Evolutionary conservation across 2,113 vertebrate species (phyloP).

Genomic region (Nesogale talazaci): DNA sequence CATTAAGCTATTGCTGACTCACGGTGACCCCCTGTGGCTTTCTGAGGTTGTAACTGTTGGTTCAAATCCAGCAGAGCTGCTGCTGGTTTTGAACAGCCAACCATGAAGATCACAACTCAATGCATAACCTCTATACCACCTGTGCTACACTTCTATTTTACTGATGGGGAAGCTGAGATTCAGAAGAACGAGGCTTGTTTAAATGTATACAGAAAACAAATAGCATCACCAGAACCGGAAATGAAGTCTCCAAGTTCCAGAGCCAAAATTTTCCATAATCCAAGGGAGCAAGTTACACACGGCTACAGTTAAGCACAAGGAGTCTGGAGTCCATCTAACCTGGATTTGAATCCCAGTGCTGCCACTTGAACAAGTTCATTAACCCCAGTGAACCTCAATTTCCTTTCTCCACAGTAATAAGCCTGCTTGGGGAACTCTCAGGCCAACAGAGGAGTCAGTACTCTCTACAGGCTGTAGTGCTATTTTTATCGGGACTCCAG

Average conservation of each 20-base stretch:
- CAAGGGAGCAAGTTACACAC: background rate
- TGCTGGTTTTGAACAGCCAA: too few relatives aligned
- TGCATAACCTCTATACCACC: too few relatives aligned
- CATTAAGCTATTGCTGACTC: too few relatives aligned
- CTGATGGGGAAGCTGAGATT: slow-evolving; percentile 38
- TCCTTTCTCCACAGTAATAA: background rate
- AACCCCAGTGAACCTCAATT: background rate
- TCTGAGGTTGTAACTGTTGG: too few relatives aligned
- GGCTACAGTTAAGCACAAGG: background rate
- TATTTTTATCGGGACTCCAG: background rate
- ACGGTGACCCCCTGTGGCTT: too few relatives aligned
- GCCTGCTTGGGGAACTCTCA: background rate
- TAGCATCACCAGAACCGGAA: background rate
- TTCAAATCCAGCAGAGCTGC: too few relatives aligned
- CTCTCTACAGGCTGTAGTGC: background rate
- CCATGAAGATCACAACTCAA: too few relatives aligned
- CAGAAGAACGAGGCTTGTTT: background rate
- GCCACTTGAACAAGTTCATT: background rate
- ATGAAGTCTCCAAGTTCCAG: background rate
- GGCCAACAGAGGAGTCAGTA: background rate
- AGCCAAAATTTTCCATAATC: background rate
- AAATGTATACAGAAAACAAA: background rate
- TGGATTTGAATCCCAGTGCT: slow-evolving; percentile 11
- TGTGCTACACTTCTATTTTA: background rate
- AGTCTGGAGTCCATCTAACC: background rate